Conservation (phyloP, 2,888 invertebrate genomes). For the Lamellibrachia satsuma region DNA sequence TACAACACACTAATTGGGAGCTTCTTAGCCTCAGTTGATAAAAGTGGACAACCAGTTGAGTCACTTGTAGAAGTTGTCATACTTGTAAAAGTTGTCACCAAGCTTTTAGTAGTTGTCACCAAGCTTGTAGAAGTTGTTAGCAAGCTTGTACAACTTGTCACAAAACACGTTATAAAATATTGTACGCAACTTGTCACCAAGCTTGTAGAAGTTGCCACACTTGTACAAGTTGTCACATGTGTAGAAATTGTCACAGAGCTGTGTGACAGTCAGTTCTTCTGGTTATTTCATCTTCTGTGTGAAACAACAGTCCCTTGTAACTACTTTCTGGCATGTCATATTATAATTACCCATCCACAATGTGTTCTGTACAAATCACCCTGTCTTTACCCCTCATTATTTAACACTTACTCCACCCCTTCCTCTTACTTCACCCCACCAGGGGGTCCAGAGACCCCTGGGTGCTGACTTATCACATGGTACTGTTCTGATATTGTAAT, state of each 20-base stretch:
- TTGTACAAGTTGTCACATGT: too few species aligned
- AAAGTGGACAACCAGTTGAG: not conserved
- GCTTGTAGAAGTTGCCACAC: too few species aligned
- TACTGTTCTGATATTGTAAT: not conserved
- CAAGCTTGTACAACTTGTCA: too few species aligned
- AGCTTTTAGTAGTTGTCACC: too few species aligned
- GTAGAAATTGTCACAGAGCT: too few species aligned
- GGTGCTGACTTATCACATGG: conserved; percentile 3
- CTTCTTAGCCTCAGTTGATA: not conserved
- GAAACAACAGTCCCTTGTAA: not conserved
- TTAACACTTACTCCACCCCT: conserved; percentile 4
- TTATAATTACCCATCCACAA: not conserved
- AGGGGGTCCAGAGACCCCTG: not conserved
- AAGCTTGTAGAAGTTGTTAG: too few species aligned
- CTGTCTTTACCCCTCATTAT: conserved; percentile 8
- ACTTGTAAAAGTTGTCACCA: too few species aligned
- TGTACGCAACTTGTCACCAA: too few species aligned
- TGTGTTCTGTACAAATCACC: not conserved
- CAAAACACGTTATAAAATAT: too few species aligned
- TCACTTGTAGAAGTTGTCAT: not conserved
- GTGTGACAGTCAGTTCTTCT: not conserved
- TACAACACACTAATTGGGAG: too few species aligned
- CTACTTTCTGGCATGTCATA: conserved; percentile 1
- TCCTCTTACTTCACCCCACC: not conserved
- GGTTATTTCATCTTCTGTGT: not conserved